These are phyloP conservation scores for Parnassius orleans DNA, from an alignment of 2,888 invertebrate genomes.

Conservation along the genomic window DNA sequence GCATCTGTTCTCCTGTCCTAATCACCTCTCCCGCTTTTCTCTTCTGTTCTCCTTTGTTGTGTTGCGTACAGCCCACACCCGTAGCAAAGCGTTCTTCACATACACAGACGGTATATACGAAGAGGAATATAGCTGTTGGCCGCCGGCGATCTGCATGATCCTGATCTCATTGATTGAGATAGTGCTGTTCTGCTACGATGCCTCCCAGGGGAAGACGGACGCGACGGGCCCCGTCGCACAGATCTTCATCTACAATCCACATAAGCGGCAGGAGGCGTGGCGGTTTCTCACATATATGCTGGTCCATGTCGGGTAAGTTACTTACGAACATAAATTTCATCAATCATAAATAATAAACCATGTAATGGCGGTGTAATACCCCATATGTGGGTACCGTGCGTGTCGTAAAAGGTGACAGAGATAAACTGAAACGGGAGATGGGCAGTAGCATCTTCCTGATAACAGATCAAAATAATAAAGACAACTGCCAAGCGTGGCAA, in stretches of 20 bases:
- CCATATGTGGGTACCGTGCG: too few relatives aligned
- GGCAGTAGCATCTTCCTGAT: too few relatives aligned
- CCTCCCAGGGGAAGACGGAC: slow-evolving; percentile 66
- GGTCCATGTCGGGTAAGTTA: slow-evolving; percentile 93
- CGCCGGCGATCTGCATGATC: slow-evolving; percentile 96
- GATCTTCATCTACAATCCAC: slow-evolving; percentile 93
- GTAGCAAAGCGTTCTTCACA: slow-evolving; percentile 64
- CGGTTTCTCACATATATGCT: slow-evolving; percentile 97
- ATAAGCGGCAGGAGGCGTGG: slow-evolving; percentile 93
- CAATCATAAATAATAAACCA: slow-evolving; percentile 3
- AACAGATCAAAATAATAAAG: too few relatives aligned
- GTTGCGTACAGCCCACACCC: slow-evolving; percentile 56
- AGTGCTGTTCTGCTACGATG: slow-evolving; percentile 82
- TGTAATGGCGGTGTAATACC: too few relatives aligned
- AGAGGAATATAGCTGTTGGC: slow-evolving; percentile 95
- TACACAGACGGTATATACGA: slow-evolving; percentile 90
- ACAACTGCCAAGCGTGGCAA: too few relatives aligned
- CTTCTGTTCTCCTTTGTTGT: slow-evolving; percentile 41
- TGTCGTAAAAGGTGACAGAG: too few relatives aligned
- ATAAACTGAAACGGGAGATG: too few relatives aligned
- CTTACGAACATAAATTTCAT: background rate
- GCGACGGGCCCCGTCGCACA: slow-evolving; percentile 89
- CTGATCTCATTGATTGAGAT: slow-evolving; percentile 94
- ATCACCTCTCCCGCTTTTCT: slow-evolving; percentile 13
- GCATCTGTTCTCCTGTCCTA: background rate